These are phyloP conservation scores for Cossypha dichroa DNA, from an alignment of 2,797 vertebrate species.

Conservation along the genomic window DNA sequence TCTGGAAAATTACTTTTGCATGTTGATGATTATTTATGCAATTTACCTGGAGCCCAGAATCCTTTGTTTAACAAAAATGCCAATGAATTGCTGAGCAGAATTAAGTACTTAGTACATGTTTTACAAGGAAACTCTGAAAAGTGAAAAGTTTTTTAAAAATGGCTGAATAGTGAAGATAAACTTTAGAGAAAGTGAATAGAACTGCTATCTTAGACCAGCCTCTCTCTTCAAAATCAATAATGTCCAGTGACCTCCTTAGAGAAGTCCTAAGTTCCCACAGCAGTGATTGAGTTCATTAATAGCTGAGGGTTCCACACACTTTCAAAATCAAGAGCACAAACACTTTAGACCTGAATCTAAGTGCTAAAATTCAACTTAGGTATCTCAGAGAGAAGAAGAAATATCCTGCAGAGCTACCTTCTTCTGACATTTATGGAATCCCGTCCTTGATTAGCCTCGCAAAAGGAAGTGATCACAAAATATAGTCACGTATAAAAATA, in stretches of 20 bases:
- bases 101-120: not conserved
- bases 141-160: not conserved
- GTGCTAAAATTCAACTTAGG: not conserved
- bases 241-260: not conserved
- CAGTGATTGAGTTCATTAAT: not conserved
- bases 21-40: slow-evolving; percentile 29
- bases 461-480: not conserved
- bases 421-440: not conserved
- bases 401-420: not conserved
- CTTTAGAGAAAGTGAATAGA: not conserved
- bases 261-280: not conserved
- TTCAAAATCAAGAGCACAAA: not conserved
- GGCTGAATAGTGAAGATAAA: not conserved
- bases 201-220: not conserved
- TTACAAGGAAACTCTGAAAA: not conserved
- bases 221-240: not conserved
- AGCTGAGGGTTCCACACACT: not conserved
- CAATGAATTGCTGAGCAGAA: not conserved
- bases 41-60: slow-evolving; percentile 33
- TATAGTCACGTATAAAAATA: not conserved
- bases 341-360: not conserved
- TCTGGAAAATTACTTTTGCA: slow-evolving; percentile 26
- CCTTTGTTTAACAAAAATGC: slow-evolving; percentile 36
- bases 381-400: not conserved
- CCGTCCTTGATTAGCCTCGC: not conserved